Conservation (phyloP, 2,113 vertebrate genomes). For the Burhinus bistriatus region DNA sequence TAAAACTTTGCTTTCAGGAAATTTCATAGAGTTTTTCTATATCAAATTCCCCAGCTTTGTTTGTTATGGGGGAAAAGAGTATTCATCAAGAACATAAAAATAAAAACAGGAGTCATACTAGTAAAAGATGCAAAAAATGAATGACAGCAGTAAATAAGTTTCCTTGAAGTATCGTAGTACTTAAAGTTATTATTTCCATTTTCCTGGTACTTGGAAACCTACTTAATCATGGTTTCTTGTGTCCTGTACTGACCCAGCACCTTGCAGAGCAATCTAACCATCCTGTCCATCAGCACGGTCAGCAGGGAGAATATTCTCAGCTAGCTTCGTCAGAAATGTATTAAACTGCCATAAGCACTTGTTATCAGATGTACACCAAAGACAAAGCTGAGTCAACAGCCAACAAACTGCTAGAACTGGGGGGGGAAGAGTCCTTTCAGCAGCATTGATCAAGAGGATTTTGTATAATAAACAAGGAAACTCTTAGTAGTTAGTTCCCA, state of each 20-base stretch:
- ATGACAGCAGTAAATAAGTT: not conserved
- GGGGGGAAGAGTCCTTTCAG: not conserved
- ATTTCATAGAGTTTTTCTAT: not conserved
- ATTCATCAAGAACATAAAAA: not conserved
- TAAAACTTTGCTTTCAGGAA: conserved; percentile 27
- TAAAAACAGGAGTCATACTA: not conserved
- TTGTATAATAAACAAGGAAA: not conserved
- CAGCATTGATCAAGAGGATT: not conserved
- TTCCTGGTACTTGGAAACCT: not conserved
- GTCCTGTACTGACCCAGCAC: not conserved
- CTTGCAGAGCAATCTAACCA: not conserved
- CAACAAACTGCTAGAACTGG: not conserved
- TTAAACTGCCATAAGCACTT: not conserved
- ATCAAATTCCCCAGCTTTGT: conserved; percentile 27
- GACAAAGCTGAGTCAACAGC: not conserved
- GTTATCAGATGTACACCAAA: not conserved
- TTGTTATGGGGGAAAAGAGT: conserved; percentile 32
- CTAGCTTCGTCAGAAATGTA: not conserved
- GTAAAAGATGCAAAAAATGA: not conserved
- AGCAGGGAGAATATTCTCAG: not conserved
- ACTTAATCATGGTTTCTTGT: not conserved
- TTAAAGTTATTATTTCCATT: not conserved
- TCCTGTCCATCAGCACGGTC: not conserved
- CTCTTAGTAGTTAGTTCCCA: not conserved
- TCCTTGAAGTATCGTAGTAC: not conserved